Base-by-base conservation (phyloP, 2,113 vertebrate species). In the Misgurnus mizolepis region DNA sequence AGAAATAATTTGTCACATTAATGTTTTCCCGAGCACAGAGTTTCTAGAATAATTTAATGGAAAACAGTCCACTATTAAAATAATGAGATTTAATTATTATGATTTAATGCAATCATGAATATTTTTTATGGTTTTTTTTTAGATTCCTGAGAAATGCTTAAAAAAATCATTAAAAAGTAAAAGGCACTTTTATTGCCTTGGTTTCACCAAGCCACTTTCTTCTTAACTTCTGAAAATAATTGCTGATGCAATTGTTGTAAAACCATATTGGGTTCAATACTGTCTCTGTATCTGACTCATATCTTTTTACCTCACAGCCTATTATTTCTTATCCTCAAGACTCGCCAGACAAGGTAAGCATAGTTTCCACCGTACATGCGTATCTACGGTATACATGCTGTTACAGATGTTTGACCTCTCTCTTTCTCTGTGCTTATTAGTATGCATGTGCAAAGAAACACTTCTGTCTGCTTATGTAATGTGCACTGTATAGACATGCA, bases 41-140 rank as follows among this genome's bases (percentile, higher is more conserved):
- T 61, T 43, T 15, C 18, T 9, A 40, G 70, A 73, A 45, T 76
- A 50, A 76, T 76, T 65, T 53, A 7, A 41, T 65, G 47, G 41
- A 53, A 41, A 66, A 65, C 18, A 17, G 18, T 55, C 34, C 17
- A n/a, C 50, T 65, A 18, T 66, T 67, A 53, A 66, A 77, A 64
- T 75, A 77, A 64, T 75, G 0, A 22, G 58, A 72, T 64, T 64
- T 12, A 39, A 9, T 64, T 75, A 64, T 75, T 39, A 34, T 61
- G 60, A 34, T 22, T 10, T 64, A 75, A 74, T 74, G 55, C 41
- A n/a, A 60, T 72, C 50, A 72, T 73, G 22, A 53, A n/a, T 56
- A 56, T 56, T 15, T 56, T 14, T n/a, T 1, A 56, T 8, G n/a
- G 6, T 34, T 71, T 55, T 3, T 34, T 27, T 69, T 22, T 22